Evolutionary conservation across 2,113 vertebrate genomes (phyloP), one percentile per base, ranked within the genome.

Genomic region (Theristicus caerulescens): DNA sequence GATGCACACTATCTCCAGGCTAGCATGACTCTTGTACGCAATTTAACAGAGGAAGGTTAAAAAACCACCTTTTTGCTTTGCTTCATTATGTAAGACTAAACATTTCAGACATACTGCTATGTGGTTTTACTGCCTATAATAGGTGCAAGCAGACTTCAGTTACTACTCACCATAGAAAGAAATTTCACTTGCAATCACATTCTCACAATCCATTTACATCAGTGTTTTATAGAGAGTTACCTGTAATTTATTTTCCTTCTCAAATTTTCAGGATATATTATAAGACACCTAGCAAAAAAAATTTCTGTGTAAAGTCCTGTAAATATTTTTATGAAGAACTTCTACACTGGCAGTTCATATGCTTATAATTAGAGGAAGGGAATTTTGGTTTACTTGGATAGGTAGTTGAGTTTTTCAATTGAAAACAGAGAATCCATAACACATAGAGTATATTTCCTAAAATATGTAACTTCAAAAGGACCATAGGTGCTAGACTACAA

Each of bases 281-380:
- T 87, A 96, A 97, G 88, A 97, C 88, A 95, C 24, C 76, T 91
- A 93, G 86, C 59, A 97, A 96, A 97, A 98, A 96, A 97, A 40
- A 92, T 97, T 97, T 90, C 71, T 77, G 52, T 91, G 51, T n/a
- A n/a, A 58, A 49, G 40, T 96, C 82, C 32, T 86, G 44, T 96
- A 97, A 97, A 97, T 95, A 89, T 93, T 97, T 96, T 96, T 92
- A 93, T 82, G 80, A 96, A 97, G 90, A 97, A 96, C 86, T 97
- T 96, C 88, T 94, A 95, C 96, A 62, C 79, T 95, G 52, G 58
- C n/a, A 95, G 84, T 84, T 95, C 66, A 91, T 93, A 94, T 97
- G 92, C 70, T 93, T 97, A 85, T 90, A 93, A 93, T 95, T 95
- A 96, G 79, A 93, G 59, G 86, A 90, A 87, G 46, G 44, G 79